Evolutionary conservation across 2,888 invertebrate genomes (phyloP).

Genomic region (Synergus umbraculus): DNA sequence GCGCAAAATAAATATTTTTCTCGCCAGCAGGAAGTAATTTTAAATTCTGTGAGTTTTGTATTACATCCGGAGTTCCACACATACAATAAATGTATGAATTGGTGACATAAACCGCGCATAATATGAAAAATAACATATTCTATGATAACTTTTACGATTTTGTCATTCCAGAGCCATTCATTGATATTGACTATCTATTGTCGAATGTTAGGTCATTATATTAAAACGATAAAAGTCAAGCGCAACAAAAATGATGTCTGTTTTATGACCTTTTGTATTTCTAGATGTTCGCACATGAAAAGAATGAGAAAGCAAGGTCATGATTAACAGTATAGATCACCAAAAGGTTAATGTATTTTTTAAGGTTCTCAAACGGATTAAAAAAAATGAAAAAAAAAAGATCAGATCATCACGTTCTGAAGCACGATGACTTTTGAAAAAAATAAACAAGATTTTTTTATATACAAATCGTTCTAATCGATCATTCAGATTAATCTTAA

Average conservation of each 20-base stretch:
- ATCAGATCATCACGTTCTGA: too few species aligned
- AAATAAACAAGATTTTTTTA: too few species aligned
- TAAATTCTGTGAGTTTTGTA: not conserved
- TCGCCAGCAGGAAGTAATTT: not conserved
- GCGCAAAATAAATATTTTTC: not conserved
- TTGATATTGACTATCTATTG: not conserved
- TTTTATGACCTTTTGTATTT: not conserved
- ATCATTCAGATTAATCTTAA: too few species aligned
- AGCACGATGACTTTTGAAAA: too few species aligned
- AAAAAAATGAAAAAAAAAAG: not conserved
- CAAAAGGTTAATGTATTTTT: not conserved
- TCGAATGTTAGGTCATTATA: not conserved
- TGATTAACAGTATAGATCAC: not conserved
- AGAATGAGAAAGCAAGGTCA: not conserved
- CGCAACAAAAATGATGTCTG: not conserved
- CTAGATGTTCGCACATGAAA: not conserved
- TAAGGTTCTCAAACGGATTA: not conserved
- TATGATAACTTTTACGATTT: not conserved
- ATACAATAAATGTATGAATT: not conserved
- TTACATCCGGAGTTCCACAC: not conserved
- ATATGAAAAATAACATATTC: not conserved
- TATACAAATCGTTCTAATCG: too few species aligned
- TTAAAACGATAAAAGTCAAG: not conserved
- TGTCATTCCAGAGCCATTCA: not conserved
- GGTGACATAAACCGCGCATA: not conserved